phyloP scores from a whole-genome alignment of 2,113 vertebrate genomes.

The Pionites leucogaster region DNA sequence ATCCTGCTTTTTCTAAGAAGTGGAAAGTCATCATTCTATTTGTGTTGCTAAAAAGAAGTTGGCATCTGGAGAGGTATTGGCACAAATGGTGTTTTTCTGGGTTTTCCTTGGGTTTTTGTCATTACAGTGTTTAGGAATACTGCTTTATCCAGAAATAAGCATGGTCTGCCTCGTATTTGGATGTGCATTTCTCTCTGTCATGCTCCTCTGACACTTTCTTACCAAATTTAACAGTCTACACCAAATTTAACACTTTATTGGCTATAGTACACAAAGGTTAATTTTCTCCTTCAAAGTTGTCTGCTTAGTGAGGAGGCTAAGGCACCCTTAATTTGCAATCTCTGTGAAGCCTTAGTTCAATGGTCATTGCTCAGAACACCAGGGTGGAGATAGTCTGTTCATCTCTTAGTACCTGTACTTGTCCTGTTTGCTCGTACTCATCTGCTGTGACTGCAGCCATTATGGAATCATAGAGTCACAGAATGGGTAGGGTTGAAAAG shows the following conservation, averaged over 20 bases:
- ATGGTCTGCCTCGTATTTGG: neutral
- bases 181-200: neutral
- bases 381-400: neutral
- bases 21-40: neutral
- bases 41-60: neutral
- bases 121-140: neutral
- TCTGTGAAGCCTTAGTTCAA: slow-evolving; percentile 2
- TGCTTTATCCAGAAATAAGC: neutral
- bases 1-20: neutral
- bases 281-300: neutral
- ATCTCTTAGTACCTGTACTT: neutral
- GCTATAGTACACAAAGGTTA: neutral
- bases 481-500: neutral
- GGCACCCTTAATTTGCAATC: neutral
- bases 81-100: neutral
- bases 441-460: neutral
- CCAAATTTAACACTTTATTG: neutral
- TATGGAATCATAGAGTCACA: neutral
- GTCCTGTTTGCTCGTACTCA: neutral
- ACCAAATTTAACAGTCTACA: neutral
- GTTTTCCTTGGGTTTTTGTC: neutral
- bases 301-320: neutral
- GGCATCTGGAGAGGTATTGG: neutral
- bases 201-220: neutral
- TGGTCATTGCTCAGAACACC: neutral